Evolutionary conservation across 2,113 vertebrate species (phyloP).

Genomic region (Elaphurus davidianus): DNA sequence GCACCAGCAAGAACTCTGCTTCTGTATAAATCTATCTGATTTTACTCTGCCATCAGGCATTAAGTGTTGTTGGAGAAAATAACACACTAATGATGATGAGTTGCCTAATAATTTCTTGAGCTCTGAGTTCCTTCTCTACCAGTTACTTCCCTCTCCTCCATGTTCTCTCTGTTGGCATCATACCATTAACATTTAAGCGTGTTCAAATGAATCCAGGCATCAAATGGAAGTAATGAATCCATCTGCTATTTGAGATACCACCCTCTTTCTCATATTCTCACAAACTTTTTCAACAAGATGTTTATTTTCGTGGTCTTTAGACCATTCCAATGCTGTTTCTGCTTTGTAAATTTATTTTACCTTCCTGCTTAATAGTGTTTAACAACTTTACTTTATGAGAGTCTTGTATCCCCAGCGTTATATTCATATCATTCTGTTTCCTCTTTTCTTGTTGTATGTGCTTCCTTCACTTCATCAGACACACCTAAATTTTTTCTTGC

Average conservation of each 20-base stretch:
- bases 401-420: neutral
- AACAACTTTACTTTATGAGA: neutral
- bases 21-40: neutral
- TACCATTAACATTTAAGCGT: neutral
- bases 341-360: neutral
- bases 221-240: neutral
- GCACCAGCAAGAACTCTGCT: neutral
- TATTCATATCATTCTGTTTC: neutral
- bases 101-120: neutral
- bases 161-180: neutral
- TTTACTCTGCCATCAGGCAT: neutral
- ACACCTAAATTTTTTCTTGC: neutral
- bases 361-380: neutral
- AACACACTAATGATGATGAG: neutral
- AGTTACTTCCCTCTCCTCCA: neutral
- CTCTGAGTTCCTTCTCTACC: neutral
- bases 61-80: neutral
- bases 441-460: neutral
- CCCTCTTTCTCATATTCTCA: neutral
- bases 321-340: neutral
- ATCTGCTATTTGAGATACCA: neutral
- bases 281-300: neutral
- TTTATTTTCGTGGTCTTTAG: neutral
- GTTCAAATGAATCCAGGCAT: neutral
- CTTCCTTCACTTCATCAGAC: neutral